A percentile compares a stretch with the other conserved stretches of the same genome.
Conservation (phyloP, 1,140 invertebrate species). For the Eulimnadia texana region DNA sequence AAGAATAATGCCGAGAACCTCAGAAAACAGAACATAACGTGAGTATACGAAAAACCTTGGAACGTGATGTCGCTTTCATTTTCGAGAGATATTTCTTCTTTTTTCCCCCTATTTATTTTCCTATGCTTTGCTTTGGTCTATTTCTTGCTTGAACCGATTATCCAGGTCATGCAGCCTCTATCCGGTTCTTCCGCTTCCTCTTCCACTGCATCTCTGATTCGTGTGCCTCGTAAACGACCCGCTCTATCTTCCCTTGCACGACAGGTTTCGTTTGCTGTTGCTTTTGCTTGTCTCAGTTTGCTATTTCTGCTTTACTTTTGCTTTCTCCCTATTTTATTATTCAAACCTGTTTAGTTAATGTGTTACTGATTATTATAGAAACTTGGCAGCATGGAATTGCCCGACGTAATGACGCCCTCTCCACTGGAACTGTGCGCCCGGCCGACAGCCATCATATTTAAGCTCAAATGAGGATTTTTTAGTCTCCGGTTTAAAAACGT, state of each 20-base stretch:
- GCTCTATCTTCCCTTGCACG: neutral
- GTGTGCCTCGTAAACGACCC: neutral
- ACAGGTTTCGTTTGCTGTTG: neutral
- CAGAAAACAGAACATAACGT: too few species aligned
- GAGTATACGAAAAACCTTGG: too few species aligned
- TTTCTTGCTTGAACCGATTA: neutral
- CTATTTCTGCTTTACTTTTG: too few species aligned
- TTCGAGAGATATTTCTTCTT: too few species aligned
- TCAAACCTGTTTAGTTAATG: too few species aligned
- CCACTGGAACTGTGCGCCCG: neutral
- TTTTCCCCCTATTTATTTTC: too few species aligned
- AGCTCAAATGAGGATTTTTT: slow-evolving; percentile 7
- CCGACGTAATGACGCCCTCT: slow-evolving; percentile 8
- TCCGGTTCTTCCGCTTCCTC: too few species aligned
- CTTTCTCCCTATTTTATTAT: neutral
- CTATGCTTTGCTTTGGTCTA: too few species aligned
- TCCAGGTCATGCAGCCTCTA: neutral
- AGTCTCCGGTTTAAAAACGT: too few species aligned
- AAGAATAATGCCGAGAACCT: too few species aligned
- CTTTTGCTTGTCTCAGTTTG: neutral
- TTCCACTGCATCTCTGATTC: neutral
- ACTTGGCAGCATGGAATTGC: slow-evolving; percentile 6
- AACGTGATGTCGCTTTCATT: too few species aligned
- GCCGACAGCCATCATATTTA: slow-evolving; percentile 2
- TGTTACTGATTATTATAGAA: neutral